Conservation (phyloP, 1,140 invertebrate species). For the Trichoplusia ni region DNA sequence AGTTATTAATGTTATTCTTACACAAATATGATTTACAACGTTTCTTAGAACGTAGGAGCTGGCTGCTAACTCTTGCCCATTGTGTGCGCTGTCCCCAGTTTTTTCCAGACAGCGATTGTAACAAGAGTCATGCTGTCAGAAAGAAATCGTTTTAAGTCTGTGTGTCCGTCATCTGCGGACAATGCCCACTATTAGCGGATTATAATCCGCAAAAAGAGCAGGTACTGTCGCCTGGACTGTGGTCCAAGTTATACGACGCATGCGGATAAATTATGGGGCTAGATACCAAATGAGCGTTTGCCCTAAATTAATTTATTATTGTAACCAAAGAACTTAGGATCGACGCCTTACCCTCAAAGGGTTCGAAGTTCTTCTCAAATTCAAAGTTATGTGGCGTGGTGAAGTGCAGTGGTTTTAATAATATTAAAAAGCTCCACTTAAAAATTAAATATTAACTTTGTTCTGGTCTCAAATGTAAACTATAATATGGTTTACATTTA, state of each 20-base stretch:
- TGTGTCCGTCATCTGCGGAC: constrained; percentile 69
- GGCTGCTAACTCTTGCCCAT: constrained; percentile 56
- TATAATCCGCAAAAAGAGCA: constrained; percentile 72
- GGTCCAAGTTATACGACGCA: constrained; percentile 16
- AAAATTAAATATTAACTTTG: no score
- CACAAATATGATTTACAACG: constrained; percentile 57
- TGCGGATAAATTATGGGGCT: no score
- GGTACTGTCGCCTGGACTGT: constrained; percentile 43
- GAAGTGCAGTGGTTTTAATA: no score
- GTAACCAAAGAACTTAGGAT: no score
- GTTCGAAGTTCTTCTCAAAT: no score
- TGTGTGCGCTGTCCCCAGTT: constrained; percentile 36
- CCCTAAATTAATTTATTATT: no score
- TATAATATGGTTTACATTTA: no score
- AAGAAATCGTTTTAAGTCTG: constrained; percentile 33
- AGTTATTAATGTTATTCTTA: constrained; percentile 33
- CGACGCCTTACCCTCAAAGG: no score
- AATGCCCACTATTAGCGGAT: constrained; percentile 74
- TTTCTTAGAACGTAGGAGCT: constrained; percentile 43
- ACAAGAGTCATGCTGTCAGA: constrained; percentile 26
- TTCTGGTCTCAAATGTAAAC: no score
- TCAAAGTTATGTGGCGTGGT: no score
- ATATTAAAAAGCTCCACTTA: no score
- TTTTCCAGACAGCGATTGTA: not conserved
- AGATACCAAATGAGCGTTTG: no score